A percentile compares a stretch with the other conserved stretches of the same genome.
These are phyloP conservation scores for Rhyacophila evoluta DNA, from an alignment of 2,888 invertebrate genomes.

Conservation along the genomic window DNA sequence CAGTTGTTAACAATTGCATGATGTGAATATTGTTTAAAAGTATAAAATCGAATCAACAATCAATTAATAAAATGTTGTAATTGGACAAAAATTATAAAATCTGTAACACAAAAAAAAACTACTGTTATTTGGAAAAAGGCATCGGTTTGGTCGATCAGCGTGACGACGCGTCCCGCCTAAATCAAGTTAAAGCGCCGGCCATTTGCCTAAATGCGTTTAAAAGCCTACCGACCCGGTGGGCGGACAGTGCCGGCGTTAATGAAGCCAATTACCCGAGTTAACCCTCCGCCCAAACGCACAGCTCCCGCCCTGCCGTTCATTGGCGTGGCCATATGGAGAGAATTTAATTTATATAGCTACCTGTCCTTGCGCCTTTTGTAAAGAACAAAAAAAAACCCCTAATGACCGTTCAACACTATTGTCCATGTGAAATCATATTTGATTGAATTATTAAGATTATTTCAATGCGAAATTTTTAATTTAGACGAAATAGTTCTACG, in stretches of 20 bases:
- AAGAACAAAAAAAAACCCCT: no score
- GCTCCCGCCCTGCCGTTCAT: conserved; percentile 11
- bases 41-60: no score
- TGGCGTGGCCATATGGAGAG: background rate
- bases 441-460: no score
- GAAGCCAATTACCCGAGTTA: conserved; percentile 53
- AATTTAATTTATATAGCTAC: background rate
- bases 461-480: no score
- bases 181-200: conserved; percentile 47
- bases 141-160: conserved; percentile 16
- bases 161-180: conserved; percentile 35
- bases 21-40: no score
- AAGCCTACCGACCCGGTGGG: conserved; percentile 43
- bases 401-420: no score
- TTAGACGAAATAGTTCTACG: no score
- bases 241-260: conserved; percentile 49
- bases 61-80: background rate
- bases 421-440: no score
- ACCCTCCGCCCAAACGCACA: conserved; percentile 38
- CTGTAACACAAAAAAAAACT: background rate
- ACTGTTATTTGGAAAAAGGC: background rate
- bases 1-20: no score
- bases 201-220: conserved; percentile 53
- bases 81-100: background rate
- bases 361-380: no score